Base-by-base conservation (phyloP, 2,797 vertebrate genomes). In the Tokudaia muenninki region DNA sequence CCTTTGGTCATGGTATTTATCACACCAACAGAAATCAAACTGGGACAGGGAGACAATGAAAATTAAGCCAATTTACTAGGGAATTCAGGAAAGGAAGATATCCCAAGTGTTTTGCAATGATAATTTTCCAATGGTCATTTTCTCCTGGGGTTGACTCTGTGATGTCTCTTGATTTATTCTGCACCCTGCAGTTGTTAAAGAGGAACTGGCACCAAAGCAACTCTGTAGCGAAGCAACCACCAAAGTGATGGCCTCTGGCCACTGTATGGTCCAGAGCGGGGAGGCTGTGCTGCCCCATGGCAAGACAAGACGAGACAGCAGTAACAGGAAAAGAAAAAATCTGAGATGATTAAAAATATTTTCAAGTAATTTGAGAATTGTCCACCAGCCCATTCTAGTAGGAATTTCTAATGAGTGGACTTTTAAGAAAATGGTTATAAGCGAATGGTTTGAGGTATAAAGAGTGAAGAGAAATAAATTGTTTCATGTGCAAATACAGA, bases 1-100 rank as follows among this genome's bases (percentile, higher is more conserved):
- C 63, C 67, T 86, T 87, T 52, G 63, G 21, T 37, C 65, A 34
- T 16, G 31, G 19, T 37, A 26, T 84, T 84, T 65, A 21, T 47
- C 41, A 65, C 5, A 84, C 63, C 29, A 65, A 47, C 26, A 47
- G 41, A 87, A 52, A 87, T 63, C n/a, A 70, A 87, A 26, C 47
- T 14, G 3, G 31, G 31, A n/a, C 22, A 55, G 24, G n/a, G 14
- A 86, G 24, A 57, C 41, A 57, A 26, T 47, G 3, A 92, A 8
- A 96, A 89, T 52, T 31, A 59, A 75, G 37, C 7, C 44, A 59
- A 19, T 63, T 84, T 94, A 59, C 52, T 67, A 19, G 17, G 26
- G 78, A 89, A 83, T 44, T 61, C 12, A 83, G 22, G 78, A 89
- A 86, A 74, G 78, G 74, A 94, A 97, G 94, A 67, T 52, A 41